Conservation (phyloP, 2,888 invertebrate genomes). For the Idaea straminata region DNA sequence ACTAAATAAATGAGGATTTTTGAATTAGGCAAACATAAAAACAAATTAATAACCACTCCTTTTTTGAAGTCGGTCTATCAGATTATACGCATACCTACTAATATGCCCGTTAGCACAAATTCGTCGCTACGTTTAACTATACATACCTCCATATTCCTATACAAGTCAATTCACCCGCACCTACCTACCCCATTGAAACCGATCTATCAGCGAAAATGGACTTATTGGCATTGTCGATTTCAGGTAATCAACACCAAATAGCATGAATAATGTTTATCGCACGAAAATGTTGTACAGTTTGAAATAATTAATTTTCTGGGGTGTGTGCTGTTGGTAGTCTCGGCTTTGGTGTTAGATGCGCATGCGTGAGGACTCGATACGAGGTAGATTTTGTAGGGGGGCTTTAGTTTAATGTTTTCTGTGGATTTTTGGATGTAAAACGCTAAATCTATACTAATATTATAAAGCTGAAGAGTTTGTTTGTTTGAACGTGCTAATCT, state of each 20-base stretch:
- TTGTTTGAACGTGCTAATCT: too few relatives aligned
- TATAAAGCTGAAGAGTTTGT: too few relatives aligned
- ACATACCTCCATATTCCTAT: background rate
- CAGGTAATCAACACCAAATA: slow-evolving; percentile 49
- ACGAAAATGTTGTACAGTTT: slow-evolving; percentile 53
- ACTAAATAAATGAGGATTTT: too few relatives aligned
- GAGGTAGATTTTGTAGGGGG: slow-evolving; percentile 58
- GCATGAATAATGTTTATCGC: slow-evolving; percentile 52
- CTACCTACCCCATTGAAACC: slow-evolving; percentile 7
- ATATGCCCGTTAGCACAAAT: too few relatives aligned
- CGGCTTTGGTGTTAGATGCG: slow-evolving; percentile 49
- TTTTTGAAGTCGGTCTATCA: too few relatives aligned
- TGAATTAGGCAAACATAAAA: too few relatives aligned
- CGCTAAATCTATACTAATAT: too few relatives aligned
- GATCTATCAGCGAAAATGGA: slow-evolving; percentile 7
- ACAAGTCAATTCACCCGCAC: background rate
- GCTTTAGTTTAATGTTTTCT: slow-evolving; percentile 15
- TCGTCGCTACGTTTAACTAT: too few relatives aligned
- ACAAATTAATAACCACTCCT: too few relatives aligned
- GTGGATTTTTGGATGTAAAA: background rate
- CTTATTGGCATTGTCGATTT: slow-evolving; percentile 20
- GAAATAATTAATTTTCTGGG: slow-evolving; percentile 72
- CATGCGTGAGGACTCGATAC: slow-evolving; percentile 55
- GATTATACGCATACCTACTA: too few relatives aligned
- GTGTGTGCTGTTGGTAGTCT: slow-evolving; percentile 60